Evolutionary conservation across 2,113 vertebrate genomes (phyloP).

Genomic region (Menura novaehollandiae): DNA sequence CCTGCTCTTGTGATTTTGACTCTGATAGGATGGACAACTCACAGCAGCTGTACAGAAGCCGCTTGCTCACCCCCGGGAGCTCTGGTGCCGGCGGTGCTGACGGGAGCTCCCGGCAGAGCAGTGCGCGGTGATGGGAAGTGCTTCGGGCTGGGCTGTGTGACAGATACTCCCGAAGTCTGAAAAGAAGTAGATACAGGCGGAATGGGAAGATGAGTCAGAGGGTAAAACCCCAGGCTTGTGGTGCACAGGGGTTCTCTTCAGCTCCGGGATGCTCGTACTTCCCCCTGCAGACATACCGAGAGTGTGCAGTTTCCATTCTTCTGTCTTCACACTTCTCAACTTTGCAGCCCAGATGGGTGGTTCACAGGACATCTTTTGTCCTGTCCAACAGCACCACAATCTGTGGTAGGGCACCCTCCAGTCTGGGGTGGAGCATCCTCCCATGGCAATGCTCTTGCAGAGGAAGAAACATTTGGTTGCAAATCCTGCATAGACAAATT

Average conservation of each 20-base stretch:
- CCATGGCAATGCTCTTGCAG: not conserved
- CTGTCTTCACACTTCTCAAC: accelerated
- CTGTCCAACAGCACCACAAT: accelerated
- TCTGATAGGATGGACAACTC: not conserved
- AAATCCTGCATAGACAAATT: not conserved
- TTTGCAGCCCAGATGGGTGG: not conserved
- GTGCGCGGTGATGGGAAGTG: not conserved
- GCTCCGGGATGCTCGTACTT: not conserved
- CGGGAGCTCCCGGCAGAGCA: not conserved
- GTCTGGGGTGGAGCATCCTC: not conserved
- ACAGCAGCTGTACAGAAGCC: not conserved
- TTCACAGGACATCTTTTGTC: not conserved
- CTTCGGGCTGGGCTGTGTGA: not conserved
- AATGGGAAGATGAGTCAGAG: constrained; percentile 40
- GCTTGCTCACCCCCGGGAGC: accelerated
- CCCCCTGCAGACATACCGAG: constrained; percentile 22
- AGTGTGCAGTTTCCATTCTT: not conserved
- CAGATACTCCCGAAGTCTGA: not conserved
- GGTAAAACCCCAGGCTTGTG: not conserved
- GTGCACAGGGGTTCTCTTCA: not conserved
- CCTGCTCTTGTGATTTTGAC: not conserved
- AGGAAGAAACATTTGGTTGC: not conserved
- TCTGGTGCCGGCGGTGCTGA: not conserved
- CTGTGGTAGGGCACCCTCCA: not conserved
- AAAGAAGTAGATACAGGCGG: not conserved